Evolutionary conservation across 2,113 vertebrate genomes (phyloP), one percentile per base, ranked within the genome.

Genomic region (Empidonax traillii): DNA sequence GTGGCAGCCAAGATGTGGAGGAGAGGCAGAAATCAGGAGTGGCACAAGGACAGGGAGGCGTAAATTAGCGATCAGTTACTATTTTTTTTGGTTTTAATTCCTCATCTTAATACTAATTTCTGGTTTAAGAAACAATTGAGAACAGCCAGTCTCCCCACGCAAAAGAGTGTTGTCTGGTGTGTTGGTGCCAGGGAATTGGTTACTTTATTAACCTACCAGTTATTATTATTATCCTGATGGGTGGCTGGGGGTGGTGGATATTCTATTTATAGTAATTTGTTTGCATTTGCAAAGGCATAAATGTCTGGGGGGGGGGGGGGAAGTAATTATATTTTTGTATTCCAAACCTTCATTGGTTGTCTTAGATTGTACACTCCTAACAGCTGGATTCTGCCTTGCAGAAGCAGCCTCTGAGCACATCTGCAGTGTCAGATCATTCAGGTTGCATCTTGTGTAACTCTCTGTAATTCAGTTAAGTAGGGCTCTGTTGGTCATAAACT

Each of bases 211-310:
- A 88, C 74, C 39, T 75, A 55, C 63, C 28, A 53, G 67, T 93
- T 94, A 91, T 93, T 96, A 91, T 71, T 90, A 93, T 80, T 88
- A 44, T 71, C 59, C 71, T 84, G 47, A 79, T 1, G 14, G 55
- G 27, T 80, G 72, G 46, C 68, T 80, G 85, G 56, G 23, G 51
- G 59, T 86, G 82, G 59, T 83, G 35, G 63, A 67, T 78, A 77
- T 76, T 91, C 67, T 91, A 84, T 93, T 96, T 85, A 73, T 59
- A 93, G 89, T 75, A 0, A 3, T n/a, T 73, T 86, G 35, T 80
- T 80, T 90, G 21, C 67, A 80, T 88, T 80, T 93, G 63, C 28
- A 93, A 96, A 91, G 67, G 44, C 44, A 84, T 84, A 55, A 55
- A 71, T 74, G 27, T 66, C 31, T 78, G 84, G 24, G 21, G 10